Percentiles rank a stretch among this genome's conserved stretches.
Conservation (phyloP, 1,140 invertebrate species). For the Lasioglossum baleicum region DNA sequence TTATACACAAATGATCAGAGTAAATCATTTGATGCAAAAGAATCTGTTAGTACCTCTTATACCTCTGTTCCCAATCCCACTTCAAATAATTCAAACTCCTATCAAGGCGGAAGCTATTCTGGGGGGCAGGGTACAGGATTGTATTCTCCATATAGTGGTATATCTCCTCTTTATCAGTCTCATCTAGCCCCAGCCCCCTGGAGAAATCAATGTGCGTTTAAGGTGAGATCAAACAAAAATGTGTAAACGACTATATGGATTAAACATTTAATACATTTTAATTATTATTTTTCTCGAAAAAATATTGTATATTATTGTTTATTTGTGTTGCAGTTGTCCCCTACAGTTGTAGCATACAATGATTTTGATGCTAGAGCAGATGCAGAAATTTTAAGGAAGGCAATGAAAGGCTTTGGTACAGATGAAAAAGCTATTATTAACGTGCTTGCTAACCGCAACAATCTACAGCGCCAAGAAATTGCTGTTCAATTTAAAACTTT, state of each 20-base stretch:
- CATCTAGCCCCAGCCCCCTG: constrained; percentile 61
- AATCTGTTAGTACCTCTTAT: constrained; percentile 54
- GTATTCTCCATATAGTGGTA: constrained; percentile 62
- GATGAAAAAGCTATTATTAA: constrained; percentile 91
- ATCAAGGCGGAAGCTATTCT: constrained; percentile 66
- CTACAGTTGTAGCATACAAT: constrained; percentile 82
- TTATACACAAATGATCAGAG: too few species aligned
- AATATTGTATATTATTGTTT: not conserved
- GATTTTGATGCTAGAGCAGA: constrained; percentile 86
- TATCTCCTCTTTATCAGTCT: constrained; percentile 21
- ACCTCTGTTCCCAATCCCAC: constrained; percentile 33
- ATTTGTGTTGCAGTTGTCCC: constrained; percentile 80
- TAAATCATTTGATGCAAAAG: too few species aligned
- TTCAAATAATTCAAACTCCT: constrained; percentile 48
- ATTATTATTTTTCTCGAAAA: not conserved
- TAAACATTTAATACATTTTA: too few species aligned
- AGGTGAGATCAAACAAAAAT: constrained; percentile 75
- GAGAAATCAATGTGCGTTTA: constrained; percentile 57
- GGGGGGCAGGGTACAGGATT: constrained; percentile 71
- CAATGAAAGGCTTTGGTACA: constrained; percentile 93
- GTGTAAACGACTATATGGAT: too few species aligned
- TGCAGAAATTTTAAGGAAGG: constrained; percentile 89
- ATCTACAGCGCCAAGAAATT: constrained; percentile 88
- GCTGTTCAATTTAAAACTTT: constrained; percentile 87
- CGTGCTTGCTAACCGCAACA: constrained; percentile 87